Conservation (phyloP, 2,113 vertebrate genomes). For the Lasiurus borealis region DNA sequence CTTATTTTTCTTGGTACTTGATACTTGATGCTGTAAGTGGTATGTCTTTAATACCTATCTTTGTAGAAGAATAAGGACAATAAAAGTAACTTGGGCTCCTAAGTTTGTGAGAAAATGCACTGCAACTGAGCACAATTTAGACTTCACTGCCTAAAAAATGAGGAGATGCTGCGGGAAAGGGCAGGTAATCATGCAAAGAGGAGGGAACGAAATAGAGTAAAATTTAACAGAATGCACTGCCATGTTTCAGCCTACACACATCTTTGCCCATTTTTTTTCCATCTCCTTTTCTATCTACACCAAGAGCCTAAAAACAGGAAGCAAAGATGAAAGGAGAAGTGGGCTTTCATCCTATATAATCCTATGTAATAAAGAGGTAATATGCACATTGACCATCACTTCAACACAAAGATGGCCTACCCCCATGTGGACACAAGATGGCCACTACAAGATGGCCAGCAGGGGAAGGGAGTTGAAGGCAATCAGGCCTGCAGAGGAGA, state of each 20-base stretch:
- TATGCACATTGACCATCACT: too few relatives aligned
- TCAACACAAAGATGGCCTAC: too few relatives aligned
- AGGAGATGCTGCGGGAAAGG: background rate
- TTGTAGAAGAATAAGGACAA: background rate
- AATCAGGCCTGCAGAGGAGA: too few relatives aligned
- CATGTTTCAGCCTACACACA: background rate
- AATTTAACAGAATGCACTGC: background rate
- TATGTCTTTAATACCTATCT: background rate
- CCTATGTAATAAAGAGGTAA: too few relatives aligned
- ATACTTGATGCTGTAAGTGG: background rate
- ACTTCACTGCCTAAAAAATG: background rate
- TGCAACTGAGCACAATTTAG: background rate
- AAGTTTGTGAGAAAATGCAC: background rate
- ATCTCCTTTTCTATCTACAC: background rate
- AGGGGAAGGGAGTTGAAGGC: too few relatives aligned
- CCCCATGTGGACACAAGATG: too few relatives aligned
- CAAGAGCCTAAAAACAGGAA: background rate
- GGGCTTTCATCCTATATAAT: background rate
- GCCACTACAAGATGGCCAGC: too few relatives aligned
- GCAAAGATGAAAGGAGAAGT: background rate
- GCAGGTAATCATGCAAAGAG: background rate
- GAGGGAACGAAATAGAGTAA: background rate
- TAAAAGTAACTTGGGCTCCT: background rate
- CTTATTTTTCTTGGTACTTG: background rate
- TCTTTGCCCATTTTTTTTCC: background rate